A percentile compares a stretch with the other conserved stretches of the same genome.
These are phyloP conservation scores for Engraulis encrasicolus DNA, from an alignment of 2,113 vertebrate species.

Conservation along the genomic window DNA sequence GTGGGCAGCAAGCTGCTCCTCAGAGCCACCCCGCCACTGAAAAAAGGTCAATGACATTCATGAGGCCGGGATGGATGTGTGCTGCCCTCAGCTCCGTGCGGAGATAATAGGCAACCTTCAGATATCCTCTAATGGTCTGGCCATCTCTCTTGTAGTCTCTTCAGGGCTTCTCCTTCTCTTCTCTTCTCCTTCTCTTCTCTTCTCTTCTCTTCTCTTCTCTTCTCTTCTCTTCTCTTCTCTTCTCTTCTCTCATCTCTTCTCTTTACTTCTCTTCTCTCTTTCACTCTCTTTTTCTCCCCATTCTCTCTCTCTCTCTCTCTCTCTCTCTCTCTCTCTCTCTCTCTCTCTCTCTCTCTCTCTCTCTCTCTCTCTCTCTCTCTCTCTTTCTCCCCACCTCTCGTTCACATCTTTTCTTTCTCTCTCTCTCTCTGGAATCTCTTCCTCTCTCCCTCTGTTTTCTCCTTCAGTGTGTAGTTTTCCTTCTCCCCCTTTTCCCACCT, in stretches of 20 bases:
- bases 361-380: not conserved
- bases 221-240: not conserved
- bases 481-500: too few relatives aligned
- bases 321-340: not conserved
- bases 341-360: not conserved
- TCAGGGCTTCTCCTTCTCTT: not conserved
- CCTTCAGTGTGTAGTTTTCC: too few relatives aligned
- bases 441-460: too few relatives aligned
- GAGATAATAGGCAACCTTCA: constrained; percentile 93
- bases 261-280: not conserved
- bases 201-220: constrained; percentile 40
- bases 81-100: constrained; percentile 75
- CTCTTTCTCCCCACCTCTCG: not conserved
- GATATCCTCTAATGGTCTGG: constrained; percentile 85
- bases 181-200: not conserved
- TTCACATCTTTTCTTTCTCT: too few relatives aligned
- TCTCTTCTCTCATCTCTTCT: not conserved
- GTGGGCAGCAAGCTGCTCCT: constrained; percentile 57
- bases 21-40: constrained; percentile 79
- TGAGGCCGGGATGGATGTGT: constrained; percentile 88
- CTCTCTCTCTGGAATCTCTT: too few relatives aligned
- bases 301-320: not conserved
- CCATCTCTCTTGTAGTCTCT: constrained; percentile 37
- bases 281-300: too few relatives aligned
- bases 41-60: constrained; percentile 99